Evolutionary conservation across 2,888 invertebrate genomes (phyloP).

Genomic region (Cryptosula pallasiana): DNA sequence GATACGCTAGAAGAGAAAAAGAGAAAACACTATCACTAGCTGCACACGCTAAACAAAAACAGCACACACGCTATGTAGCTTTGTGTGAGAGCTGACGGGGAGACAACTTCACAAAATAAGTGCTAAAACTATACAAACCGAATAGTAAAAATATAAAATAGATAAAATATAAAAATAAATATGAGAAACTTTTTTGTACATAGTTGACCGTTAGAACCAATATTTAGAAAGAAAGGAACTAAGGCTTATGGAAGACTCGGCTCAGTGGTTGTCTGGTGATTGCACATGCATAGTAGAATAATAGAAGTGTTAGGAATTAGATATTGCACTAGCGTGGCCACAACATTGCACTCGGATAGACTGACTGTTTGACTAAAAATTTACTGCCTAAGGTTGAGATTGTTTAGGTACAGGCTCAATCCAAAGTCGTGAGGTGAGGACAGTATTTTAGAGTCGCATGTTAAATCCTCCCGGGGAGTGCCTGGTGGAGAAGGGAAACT

Average conservation of each 20-base stretch:
- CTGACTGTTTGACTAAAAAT: background rate
- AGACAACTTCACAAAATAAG: background rate
- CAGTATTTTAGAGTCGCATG: background rate
- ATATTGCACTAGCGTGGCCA: background rate
- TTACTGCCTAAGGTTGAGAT: background rate
- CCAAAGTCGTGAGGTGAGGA: background rate
- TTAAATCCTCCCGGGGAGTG: background rate
- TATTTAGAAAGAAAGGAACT: too few species aligned
- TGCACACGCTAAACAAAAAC: background rate
- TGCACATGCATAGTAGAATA: conserved; percentile 10
- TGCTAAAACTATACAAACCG: background rate
- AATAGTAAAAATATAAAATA: background rate
- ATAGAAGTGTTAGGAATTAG: background rate
- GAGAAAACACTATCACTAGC: background rate
- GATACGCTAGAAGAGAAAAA: too few species aligned
- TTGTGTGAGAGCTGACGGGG: too few species aligned
- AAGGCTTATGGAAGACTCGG: conserved; percentile 15
- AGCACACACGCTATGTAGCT: too few species aligned
- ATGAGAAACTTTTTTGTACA: background rate
- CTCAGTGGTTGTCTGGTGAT: background rate
- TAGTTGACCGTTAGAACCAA: background rate
- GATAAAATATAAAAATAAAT: background rate
- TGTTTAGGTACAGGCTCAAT: background rate
- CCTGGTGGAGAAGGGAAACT: conserved; percentile 13
- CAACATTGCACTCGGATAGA: conserved; percentile 11